Evolutionary conservation across 2,113 vertebrate genomes (phyloP).

Genomic region (Paedocypris sp.): DNA sequence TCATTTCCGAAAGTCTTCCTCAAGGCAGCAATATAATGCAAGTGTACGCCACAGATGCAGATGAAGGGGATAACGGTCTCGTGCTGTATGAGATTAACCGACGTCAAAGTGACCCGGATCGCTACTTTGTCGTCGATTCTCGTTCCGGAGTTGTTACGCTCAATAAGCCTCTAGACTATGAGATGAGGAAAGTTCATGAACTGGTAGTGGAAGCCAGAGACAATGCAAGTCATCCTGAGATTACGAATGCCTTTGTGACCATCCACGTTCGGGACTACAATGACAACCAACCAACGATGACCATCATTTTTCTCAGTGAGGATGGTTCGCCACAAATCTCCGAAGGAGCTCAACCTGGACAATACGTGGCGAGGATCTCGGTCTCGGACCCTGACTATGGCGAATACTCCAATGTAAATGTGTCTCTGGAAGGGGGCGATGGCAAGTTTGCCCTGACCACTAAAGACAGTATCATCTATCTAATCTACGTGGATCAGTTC

Average conservation of each 20-base stretch:
- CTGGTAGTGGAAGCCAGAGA: constrained; percentile 91
- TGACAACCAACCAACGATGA: constrained; percentile 98
- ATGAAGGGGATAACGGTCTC: constrained; percentile 86
- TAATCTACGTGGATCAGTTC: constrained; percentile 88
- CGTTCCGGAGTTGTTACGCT: constrained; percentile 85
- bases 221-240: constrained; percentile 84
- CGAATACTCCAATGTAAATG: constrained; percentile 91
- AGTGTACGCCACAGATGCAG: constrained; percentile 86
- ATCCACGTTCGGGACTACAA: constrained; percentile 94
- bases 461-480: constrained; percentile 96
- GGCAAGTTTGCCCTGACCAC: constrained; percentile 95
- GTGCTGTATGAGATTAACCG: constrained; percentile 94
- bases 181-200: constrained; percentile 86
- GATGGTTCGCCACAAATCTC: constrained; percentile 90
- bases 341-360: constrained; percentile 87
- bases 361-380: constrained; percentile 93
- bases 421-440: constrained; percentile 90
- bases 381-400: constrained; percentile 95
- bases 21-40: constrained; percentile 85
- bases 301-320: constrained; percentile 96
- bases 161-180: constrained; percentile 85
- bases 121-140: constrained; percentile 81
- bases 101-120: constrained; percentile 90
- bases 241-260: constrained; percentile 90
- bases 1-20: constrained; percentile 86